phyloP scores from a whole-genome alignment of 2,113 vertebrate genomes.

The Tringa solitaria region DNA sequence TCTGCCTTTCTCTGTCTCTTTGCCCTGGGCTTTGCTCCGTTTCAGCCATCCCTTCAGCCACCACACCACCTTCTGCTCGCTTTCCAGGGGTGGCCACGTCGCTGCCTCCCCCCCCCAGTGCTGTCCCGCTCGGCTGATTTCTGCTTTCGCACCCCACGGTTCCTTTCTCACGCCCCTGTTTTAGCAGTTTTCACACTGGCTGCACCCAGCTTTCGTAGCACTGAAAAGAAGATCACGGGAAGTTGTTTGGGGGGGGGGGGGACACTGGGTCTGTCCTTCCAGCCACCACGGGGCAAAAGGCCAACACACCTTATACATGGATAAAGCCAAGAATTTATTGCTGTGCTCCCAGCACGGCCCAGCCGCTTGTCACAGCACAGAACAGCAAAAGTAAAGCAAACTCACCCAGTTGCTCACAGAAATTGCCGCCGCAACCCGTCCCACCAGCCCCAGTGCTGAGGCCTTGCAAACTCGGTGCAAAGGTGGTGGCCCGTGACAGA shows the following conservation, averaged over 20 bases:
- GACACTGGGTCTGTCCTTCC: rapidly evolving
- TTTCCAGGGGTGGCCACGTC: no score
- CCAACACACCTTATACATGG: rapidly evolving
- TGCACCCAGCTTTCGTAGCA: rapidly evolving
- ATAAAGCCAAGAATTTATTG: rapidly evolving
- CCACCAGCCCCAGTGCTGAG: background rate
- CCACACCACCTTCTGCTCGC: rapidly evolving
- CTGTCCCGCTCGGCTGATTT: rapidly evolving
- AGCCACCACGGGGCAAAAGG: rapidly evolving
- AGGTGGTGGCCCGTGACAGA: background rate
- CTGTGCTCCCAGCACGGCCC: background rate
- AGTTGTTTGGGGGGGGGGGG: rapidly evolving
- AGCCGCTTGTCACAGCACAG: background rate
- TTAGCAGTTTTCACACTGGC: background rate
- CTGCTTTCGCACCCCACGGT: rapidly evolving
- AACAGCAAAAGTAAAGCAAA: background rate
- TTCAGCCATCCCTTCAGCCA: rapidly evolving
- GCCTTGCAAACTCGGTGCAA: background rate
- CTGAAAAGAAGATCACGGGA: rapidly evolving
- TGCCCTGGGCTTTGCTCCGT: background rate
- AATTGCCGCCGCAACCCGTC: rapidly evolving
- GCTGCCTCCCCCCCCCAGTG: rapidly evolving
- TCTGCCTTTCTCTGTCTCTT: background rate
- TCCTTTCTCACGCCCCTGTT: background rate
- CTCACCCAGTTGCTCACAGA: background rate